Conservation (phyloP, 2,888 invertebrate species). For the Hyles lineata region DNA sequence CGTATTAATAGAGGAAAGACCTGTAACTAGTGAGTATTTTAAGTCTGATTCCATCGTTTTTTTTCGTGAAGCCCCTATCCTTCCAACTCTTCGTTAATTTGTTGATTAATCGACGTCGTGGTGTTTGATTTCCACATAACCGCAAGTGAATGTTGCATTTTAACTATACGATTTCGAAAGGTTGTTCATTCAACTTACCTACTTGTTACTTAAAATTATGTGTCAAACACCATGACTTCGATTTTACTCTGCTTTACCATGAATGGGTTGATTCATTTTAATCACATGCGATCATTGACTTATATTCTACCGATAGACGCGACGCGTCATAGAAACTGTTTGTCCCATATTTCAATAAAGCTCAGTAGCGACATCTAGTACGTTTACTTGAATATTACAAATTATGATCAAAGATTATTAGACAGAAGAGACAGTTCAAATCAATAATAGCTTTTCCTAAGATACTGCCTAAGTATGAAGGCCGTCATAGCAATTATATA, state of each 20-base stretch:
- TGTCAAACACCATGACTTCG: constrained; percentile 31
- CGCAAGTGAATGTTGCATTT: constrained; percentile 35
- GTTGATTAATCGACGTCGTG: constrained; percentile 59
- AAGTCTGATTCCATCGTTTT: constrained; percentile 53
- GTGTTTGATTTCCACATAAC: constrained; percentile 49
- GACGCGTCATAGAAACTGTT: too few species aligned
- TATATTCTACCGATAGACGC: too few species aligned
- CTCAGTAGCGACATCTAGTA: too few species aligned
- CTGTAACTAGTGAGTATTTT: constrained; percentile 80
- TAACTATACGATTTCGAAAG: background rate
- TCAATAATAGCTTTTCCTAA: too few species aligned
- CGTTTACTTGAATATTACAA: too few species aligned
- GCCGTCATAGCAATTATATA: too few species aligned
- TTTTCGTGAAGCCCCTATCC: constrained; percentile 59
- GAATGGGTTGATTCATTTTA: constrained; percentile 65
- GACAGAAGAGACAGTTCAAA: too few species aligned
- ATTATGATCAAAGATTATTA: too few species aligned
- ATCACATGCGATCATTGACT: constrained; percentile 68
- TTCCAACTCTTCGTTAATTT: constrained; percentile 51
- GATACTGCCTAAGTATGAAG: too few species aligned
- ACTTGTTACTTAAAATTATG: background rate
- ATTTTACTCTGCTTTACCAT: constrained; percentile 56
- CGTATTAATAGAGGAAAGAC: constrained; percentile 72
- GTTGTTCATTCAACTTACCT: background rate
- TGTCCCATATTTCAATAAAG: too few species aligned